Conservation (phyloP, 1,140 invertebrate genomes). For the Apis laboriosa region DNA sequence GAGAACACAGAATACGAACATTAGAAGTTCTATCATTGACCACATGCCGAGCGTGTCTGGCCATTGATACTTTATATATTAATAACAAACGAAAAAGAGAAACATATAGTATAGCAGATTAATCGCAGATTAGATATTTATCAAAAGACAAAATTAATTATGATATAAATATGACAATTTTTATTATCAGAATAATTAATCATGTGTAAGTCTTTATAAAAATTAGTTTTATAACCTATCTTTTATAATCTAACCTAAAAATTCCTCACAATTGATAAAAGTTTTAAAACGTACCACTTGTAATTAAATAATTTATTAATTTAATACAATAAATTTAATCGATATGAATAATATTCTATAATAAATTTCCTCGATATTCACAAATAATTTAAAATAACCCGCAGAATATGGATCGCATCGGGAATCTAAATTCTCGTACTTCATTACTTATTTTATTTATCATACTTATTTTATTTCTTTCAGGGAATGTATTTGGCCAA, state of each 20-base stretch:
- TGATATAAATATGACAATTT: neutral
- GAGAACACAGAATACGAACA: slow-evolving; percentile 59
- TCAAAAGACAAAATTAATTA: slow-evolving; percentile 27
- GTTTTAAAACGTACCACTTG: no score
- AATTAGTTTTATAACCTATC: no score
- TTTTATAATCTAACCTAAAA: no score
- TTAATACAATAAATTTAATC: no score
- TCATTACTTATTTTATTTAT: neutral
- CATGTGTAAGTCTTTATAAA: no score
- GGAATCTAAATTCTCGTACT: neutral
- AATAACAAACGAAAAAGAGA: slow-evolving; percentile 11
- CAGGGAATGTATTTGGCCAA: neutral
- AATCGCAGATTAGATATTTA: slow-evolving; percentile 43
- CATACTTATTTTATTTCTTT: neutral
- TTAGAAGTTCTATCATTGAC: slow-evolving; percentile 56
- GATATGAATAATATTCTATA: neutral
- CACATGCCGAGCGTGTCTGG: slow-evolving; percentile 72
- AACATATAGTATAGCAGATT: neutral
- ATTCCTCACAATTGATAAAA: no score
- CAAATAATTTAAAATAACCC: neutral
- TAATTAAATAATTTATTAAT: no score
- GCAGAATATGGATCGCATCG: neutral
- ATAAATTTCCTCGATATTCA: neutral
- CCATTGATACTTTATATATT: slow-evolving; percentile 29
- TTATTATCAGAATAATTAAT: neutral